Evolutionary conservation across 2,888 invertebrate genomes (phyloP).

Genomic region (Aleiodes testaceus): DNA sequence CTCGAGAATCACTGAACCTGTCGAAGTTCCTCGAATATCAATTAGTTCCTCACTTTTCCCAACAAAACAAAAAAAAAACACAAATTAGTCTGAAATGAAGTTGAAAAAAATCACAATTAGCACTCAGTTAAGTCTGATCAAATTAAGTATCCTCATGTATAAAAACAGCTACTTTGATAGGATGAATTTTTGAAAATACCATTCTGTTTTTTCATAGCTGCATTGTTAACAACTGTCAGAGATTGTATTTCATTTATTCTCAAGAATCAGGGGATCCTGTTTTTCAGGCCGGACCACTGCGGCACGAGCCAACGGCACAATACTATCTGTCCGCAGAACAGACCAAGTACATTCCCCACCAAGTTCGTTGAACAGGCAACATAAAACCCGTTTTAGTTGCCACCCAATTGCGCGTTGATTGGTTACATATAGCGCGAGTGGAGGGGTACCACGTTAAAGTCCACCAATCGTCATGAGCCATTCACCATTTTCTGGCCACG

Average conservation of each 20-base stretch:
- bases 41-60: slow-evolving; percentile 1
- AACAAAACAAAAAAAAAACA: not conserved
- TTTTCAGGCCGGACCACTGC: slow-evolving; percentile 64
- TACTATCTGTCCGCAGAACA: slow-evolving; percentile 69
- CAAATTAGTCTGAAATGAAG: not conserved
- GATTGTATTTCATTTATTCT: slow-evolving; percentile 33
- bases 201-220: slow-evolving; percentile 44
- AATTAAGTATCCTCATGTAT: not conserved
- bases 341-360: slow-evolving; percentile 66
- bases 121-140: not conserved
- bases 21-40: slow-evolving; percentile 1
- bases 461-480: slow-evolving; percentile 48
- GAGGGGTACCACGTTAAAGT: slow-evolving; percentile 47
- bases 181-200: not conserved
- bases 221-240: slow-evolving; percentile 45
- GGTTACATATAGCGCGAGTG: slow-evolving; percentile 54
- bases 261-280: slow-evolving; percentile 57
- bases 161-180: not conserved
- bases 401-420: slow-evolving; percentile 64
- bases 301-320: slow-evolving; percentile 72
- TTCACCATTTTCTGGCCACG: slow-evolving; percentile 54
- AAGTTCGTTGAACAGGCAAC: slow-evolving; percentile 49
- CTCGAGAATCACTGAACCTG: slow-evolving; percentile 15
- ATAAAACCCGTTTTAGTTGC: slow-evolving; percentile 63
- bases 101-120: not conserved